Base-by-base conservation (phyloP, 2,888 invertebrate species). In the Nemoura dubitans region DNA sequence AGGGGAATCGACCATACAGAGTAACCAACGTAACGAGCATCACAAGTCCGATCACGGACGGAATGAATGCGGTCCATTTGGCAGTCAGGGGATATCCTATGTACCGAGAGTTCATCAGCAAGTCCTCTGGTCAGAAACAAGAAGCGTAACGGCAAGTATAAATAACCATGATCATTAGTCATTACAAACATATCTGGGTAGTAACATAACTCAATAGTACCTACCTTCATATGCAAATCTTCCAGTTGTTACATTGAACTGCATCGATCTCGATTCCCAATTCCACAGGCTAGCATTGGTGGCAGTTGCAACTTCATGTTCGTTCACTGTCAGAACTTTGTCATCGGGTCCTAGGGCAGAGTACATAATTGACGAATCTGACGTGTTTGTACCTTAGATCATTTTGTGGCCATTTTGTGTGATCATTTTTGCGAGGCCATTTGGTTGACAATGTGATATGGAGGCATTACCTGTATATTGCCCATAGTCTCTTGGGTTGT, bases 31-130 rank as follows among this genome's bases (percentile, higher is more conserved):
- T 89, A 77, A 91, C 89, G 87, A 91, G 91, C 88, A 91, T 89
- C 43, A 90, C 89, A 86, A 91, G 90, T 29, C 90, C 90, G 43
- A 90, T 87, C 16, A 90, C 89, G 76, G 90, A 90, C 0, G 93
- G 93, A 86, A 93, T 90, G 89, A 93, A 92, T 3, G 92, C 92
- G 21, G 92, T 90, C 77, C 90, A 91, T 88, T 92, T 92, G n/a
- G 91, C 90, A 1, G 89, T 89, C 78, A 92, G 87, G 0, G 91
- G 89, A 88, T 91, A 91, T 28, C 90, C 91, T 89, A 92, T 89
- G 89, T 90, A 93, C 36, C 92, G 90, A 0, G 93, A 91, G 89
- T 92, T 92, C 92, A 93, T 93, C 83, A 86, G 89, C 89, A 91
- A 91, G 89, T 93, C 93, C 10, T 89, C 90, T 90, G 36, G 36